Evolutionary conservation across 1,140 invertebrate species (phyloP), one percentile per base, ranked within the genome.

Genomic region (Kradibia gibbosae): DNA sequence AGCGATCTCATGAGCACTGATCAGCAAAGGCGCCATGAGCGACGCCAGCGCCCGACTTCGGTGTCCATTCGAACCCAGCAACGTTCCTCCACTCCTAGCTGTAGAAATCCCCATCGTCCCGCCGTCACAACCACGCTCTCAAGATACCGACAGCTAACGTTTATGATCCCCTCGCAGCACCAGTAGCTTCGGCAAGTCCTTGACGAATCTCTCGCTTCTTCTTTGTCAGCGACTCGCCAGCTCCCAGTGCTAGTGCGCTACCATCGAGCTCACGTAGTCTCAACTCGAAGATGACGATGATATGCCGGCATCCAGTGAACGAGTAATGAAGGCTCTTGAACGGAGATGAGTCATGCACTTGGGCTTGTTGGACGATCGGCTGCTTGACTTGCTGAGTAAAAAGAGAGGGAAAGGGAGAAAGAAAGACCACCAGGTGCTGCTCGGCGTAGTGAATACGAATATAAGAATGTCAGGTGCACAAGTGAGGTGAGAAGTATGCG

Each of bases 1-100:
- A 88, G 85, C 88, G 65, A 53, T 50, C 45, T 88, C 31, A 88
- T 82, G 88, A 89, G 84, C 87, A 91, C 89, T 90, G 89, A 91
- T 81, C 62, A 48, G 65, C 50, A 85, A 88, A 89, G 85, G 89
- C 89, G 62, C 62, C 34, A 67, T 88, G 90, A 88, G 88, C 88
- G 86, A 88, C 70, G 73, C 62, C 28, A 77, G 85, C 89, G 89
- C 85, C 62, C 25, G 45, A 25, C 60, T 1, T 15, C 31, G 76
- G 60, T 13, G 76, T 62, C 28, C 76, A 45, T 45, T 45, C 3
- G 25, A 78, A 65, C 60, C n/a, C 39, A 50, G 39, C 57, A 25
- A 25, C 39, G 22, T 42, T 48, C 25, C 22, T 2, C 0, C 31
- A 10, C 25, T 5, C 25, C 7, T 62, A 25, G 55, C n/a, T 15